Conservation (phyloP, 2,888 invertebrate genomes). For the Nomada flava region DNA sequence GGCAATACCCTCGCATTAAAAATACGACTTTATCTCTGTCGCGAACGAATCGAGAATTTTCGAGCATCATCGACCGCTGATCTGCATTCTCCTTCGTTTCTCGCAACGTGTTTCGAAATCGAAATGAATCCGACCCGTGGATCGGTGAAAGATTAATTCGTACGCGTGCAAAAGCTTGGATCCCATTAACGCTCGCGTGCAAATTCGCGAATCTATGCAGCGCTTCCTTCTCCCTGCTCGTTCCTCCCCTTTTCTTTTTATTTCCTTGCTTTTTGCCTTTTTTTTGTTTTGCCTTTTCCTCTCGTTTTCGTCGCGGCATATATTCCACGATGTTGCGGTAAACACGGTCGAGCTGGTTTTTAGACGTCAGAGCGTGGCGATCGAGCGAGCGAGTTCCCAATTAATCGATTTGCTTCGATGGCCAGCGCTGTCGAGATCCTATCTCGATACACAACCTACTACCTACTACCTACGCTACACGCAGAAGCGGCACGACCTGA, state of each 20-base stretch:
- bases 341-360: conserved; percentile 66
- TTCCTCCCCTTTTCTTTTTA: background rate
- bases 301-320: conserved; percentile 16
- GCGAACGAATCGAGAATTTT: no score
- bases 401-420: conserved; percentile 75
- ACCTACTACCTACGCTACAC: conserved; percentile 34
- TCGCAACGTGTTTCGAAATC: conserved; percentile 9
- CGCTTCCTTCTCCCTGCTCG: background rate
- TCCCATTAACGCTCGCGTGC: no score
- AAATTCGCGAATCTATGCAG: conserved; percentile 4
- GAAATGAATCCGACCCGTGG: background rate
- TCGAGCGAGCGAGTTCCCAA: conserved; percentile 66
- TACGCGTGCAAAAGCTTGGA: background rate
- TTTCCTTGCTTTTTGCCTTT: background rate
- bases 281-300: background rate
- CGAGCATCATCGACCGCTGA: no score
- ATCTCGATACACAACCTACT: conserved; percentile 67
- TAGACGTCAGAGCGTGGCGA: conserved; percentile 66
- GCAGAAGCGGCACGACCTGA: conserved; percentile 24
- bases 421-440: conserved; percentile 69
- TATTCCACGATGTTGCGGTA: conserved; percentile 56
- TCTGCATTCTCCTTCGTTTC: background rate
- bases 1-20: no score
- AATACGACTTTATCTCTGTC: no score
- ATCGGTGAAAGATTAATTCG: conserved; percentile 2